Base-by-base conservation (phyloP, 2,888 invertebrate genomes). In the Achlya flavicornis region DNA sequence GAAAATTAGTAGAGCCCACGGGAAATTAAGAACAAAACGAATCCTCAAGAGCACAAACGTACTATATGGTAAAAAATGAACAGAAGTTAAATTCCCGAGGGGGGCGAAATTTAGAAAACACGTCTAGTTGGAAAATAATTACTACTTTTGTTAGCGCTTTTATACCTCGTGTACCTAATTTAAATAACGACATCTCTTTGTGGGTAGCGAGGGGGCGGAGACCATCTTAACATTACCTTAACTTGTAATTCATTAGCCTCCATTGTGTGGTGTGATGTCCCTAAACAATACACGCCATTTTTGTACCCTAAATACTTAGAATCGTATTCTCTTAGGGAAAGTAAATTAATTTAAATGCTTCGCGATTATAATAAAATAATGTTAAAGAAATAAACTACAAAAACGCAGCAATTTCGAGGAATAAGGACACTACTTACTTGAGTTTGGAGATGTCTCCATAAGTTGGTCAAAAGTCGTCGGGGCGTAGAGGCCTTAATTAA, bases 161-260 rank as follows among this genome's bases (percentile, higher is more conserved):
- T 53, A 53, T 53, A 53, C 53, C 3, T 10, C 53, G 10, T 10
- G 53, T 53, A 19, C 16, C 19, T 10, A 19, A 53, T 53, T 53
- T 19, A 53, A 19, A 53, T 53, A 53, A 53, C 53, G 53, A 53
- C 53, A 53, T 19, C 53, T 53, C 53, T 53, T 53, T 53, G 46
- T n/a, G 14, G n/a, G 7, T 46, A 46, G n/a, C 46, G 53, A 53
- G 53, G 53, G 19, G 53, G 53, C 19, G n/a, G 53, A 5, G n/a
- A 46, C 7, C 66, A 62, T 69, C 63, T 66, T 62, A 41, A 11
- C 41, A 41, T 41, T 41, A 64, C 61, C 60, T 57, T 57, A 61
- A 32, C 66, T 43, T 64, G 68, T 73, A 66, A 64, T 62, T 70
- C 65, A 68, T 70, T 66, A 70, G 14, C 43, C 63, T 58, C 33